Conservation (phyloP, 2,113 vertebrate species). For the Lophura nycthemera region DNA sequence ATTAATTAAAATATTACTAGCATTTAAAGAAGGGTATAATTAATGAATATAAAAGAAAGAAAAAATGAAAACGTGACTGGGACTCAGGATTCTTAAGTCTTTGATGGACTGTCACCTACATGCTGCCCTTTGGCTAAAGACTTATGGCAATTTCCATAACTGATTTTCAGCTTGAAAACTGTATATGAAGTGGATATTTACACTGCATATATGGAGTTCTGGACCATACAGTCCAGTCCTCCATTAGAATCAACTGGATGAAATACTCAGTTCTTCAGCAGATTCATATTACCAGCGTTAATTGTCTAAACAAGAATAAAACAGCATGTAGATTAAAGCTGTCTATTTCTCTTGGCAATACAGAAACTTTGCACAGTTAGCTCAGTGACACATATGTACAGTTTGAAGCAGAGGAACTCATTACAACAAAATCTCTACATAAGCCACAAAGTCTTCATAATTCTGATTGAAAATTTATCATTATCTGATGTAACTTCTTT, state of each 20-base stretch:
- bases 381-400: rapidly evolving
- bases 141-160: neutral
- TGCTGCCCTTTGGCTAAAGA: neutral
- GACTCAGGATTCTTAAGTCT: neutral
- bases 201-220: neutral
- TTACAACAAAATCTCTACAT: rapidly evolving
- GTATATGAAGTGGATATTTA: neutral
- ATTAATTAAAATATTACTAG: neutral
- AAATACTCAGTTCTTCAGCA: neutral
- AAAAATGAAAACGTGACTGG: no score
- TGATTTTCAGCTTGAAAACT: neutral
- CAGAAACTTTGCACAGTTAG: neutral
- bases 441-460: neutral
- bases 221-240: neutral
- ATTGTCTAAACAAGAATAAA: neutral
- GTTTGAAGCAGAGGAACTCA: neutral
- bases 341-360: neutral
- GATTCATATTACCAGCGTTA: rapidly evolving
- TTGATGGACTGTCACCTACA: neutral
- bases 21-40: neutral
- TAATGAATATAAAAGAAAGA: neutral
- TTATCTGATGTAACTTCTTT: neutral
- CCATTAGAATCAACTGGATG: neutral
- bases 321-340: neutral
- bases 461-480: neutral